phyloP scores from a whole-genome alignment of 1,140 invertebrate genomes.

The Macrostomum lignano region DNA sequence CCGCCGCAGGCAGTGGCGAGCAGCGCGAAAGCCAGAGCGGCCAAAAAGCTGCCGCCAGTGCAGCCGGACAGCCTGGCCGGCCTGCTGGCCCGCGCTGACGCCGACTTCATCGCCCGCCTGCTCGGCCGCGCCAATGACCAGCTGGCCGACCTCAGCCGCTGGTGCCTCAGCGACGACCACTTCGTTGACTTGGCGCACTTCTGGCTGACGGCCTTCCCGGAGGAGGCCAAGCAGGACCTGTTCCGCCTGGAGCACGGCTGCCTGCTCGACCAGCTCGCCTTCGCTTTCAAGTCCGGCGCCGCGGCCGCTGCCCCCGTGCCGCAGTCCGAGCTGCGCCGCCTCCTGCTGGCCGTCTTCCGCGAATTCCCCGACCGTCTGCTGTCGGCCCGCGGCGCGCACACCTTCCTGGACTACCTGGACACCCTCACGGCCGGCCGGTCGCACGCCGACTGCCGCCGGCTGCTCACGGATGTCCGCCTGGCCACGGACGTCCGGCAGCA shows the following conservation, averaged over 20 bases:
- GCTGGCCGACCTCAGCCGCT: slow-evolving; percentile 13
- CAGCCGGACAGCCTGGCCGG: too few species aligned
- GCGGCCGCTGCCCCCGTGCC: neutral
- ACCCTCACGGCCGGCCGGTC: slow-evolving; percentile 17
- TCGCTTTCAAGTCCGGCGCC: slow-evolving; percentile 18
- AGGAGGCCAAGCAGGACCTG: slow-evolving; percentile 17
- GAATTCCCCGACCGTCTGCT: slow-evolving; percentile 20
- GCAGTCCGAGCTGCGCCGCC: slow-evolving; percentile 12
- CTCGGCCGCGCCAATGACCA: slow-evolving; percentile 15
- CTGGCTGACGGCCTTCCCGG: slow-evolving; percentile 20
- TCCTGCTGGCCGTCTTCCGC: slow-evolving; percentile 17
- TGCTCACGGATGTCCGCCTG: slow-evolving; percentile 21
- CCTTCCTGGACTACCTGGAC: slow-evolving; percentile 23
- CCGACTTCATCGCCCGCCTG: too few species aligned
- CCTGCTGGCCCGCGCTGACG: too few species aligned
- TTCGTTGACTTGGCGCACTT: slow-evolving; percentile 26
- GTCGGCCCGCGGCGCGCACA: slow-evolving; percentile 13
- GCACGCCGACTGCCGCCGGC: slow-evolving; percentile 13
- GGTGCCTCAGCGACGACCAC: slow-evolving; percentile 13
- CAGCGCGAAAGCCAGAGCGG: too few species aligned
- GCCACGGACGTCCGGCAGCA: slow-evolving; percentile 20
- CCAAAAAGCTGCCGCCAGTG: too few species aligned
- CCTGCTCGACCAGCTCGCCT: slow-evolving; percentile 16
- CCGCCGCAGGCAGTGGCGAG: too few species aligned
- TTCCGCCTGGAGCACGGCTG: slow-evolving; percentile 21